Percentiles rank a stretch among this genome's conserved stretches.
phyloP scores from a whole-genome alignment of 1,140 invertebrate species.

The Periplaneta americana region DNA sequence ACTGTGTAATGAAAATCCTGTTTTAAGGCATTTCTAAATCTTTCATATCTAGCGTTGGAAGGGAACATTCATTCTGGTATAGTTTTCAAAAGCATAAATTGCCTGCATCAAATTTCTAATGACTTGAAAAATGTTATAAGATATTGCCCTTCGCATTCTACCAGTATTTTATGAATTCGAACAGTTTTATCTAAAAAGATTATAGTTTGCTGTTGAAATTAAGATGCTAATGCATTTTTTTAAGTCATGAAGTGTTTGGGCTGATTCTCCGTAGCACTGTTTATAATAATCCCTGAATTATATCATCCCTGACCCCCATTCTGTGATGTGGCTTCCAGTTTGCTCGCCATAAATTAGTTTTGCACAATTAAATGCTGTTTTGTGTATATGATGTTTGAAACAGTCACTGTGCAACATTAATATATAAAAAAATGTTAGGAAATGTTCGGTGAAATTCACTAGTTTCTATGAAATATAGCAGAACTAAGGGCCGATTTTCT shows the following conservation, averaged over 20 bases:
- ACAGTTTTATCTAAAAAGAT: neutral
- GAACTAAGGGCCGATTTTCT: neutral
- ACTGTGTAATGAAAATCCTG: neutral
- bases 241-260: neutral
- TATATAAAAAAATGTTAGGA: neutral
- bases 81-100: neutral
- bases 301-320: neutral
- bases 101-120: neutral
- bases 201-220: neutral
- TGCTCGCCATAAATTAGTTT: neutral
- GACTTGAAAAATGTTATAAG: neutral
- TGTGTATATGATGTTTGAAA: neutral
- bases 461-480: neutral
- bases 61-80: neutral
- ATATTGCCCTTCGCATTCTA: neutral
- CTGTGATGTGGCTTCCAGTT: neutral
- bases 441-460: neutral
- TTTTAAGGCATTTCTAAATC: neutral
- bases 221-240: neutral
- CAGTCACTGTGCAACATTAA: neutral
- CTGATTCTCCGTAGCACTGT: neutral
- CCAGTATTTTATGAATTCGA: neutral
- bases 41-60: neutral
- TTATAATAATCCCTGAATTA: neutral
- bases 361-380: neutral